Conservation (phyloP, 2,113 vertebrate species). For the Epinephelus lanceolatus region DNA sequence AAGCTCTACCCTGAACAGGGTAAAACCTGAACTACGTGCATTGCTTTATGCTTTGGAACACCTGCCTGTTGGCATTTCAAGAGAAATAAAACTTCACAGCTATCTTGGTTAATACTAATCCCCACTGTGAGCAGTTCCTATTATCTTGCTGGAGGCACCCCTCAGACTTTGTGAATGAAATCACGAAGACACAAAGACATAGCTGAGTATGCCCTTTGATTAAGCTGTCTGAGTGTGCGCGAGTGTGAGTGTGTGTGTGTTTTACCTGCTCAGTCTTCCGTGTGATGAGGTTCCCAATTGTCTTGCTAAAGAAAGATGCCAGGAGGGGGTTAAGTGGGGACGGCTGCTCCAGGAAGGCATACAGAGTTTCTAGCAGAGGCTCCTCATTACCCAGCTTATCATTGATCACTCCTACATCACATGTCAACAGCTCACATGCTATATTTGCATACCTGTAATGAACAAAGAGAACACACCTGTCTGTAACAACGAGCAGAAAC, state of each 20-base stretch:
- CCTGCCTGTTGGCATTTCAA: constrained; percentile 19
- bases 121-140: not conserved
- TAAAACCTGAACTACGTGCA: not conserved
- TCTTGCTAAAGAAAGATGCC: constrained; percentile 98
- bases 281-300: constrained; percentile 95
- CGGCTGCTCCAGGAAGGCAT: constrained; percentile 92
- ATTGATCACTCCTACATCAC: constrained; percentile 94
- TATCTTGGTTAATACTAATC: constrained; percentile 6
- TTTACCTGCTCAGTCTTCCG: constrained; percentile 96
- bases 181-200: constrained; percentile 18
- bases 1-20: not conserved
- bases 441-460: constrained; percentile 91
- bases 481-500: constrained; percentile 2
- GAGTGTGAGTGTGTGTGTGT: not conserved
- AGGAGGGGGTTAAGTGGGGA: constrained; percentile 96
- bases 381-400: constrained; percentile 95
- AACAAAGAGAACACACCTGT: constrained; percentile 27
- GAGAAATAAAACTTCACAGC: constrained; percentile 18
- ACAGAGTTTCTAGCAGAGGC: constrained; percentile 90
- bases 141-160: constrained; percentile 3
- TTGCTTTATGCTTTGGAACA: not conserved
- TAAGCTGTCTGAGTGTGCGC: not conserved
- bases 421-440: constrained; percentile 95
- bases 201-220: constrained; percentile 25
- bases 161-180: constrained; percentile 26